These are phyloP conservation scores for Temnothorax unifasciatus DNA, from an alignment of 2,888 invertebrate genomes.

Conservation along the genomic window DNA sequence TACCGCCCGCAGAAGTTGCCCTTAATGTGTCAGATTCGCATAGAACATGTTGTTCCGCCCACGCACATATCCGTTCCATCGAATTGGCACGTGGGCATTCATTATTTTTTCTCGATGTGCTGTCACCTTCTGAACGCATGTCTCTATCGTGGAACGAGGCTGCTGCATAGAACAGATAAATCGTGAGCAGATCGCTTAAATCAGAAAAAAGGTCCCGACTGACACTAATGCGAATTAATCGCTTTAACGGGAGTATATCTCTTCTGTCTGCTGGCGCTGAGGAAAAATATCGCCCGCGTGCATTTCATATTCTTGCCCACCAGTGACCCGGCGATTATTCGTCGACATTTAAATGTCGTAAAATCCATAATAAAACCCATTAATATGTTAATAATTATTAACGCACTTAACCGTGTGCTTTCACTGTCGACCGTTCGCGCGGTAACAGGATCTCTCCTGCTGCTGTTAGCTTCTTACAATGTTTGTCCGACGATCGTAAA, in stretches of 20 bases:
- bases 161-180: constrained; percentile 16
- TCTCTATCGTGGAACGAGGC: constrained; percentile 15
- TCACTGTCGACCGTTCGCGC: not conserved
- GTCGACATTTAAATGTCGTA: constrained; percentile 26
- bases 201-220: not conserved
- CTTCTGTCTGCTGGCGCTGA: not conserved
- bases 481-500: constrained; percentile 29
- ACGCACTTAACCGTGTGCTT: not conserved
- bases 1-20: constrained; percentile 1
- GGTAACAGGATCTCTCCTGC: not conserved
- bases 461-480: not conserved
- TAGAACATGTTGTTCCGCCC: constrained; percentile 11
- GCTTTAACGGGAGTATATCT: constrained; percentile 4
- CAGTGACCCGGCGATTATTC: not conserved
- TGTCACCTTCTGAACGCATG: not conserved
- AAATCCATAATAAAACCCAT: constrained; percentile 24
- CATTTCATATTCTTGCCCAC: not conserved
- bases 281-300: not conserved
- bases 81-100: constrained; percentile 58
- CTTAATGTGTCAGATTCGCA: constrained; percentile 8
- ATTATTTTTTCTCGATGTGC: constrained; percentile 32
- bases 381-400: constrained; percentile 30
- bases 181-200: not conserved
- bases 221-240: constrained; percentile 47
- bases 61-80: constrained; percentile 44